Base-by-base conservation (phyloP, 2,888 invertebrate genomes). In the Drosophila kuntzei region DNA sequence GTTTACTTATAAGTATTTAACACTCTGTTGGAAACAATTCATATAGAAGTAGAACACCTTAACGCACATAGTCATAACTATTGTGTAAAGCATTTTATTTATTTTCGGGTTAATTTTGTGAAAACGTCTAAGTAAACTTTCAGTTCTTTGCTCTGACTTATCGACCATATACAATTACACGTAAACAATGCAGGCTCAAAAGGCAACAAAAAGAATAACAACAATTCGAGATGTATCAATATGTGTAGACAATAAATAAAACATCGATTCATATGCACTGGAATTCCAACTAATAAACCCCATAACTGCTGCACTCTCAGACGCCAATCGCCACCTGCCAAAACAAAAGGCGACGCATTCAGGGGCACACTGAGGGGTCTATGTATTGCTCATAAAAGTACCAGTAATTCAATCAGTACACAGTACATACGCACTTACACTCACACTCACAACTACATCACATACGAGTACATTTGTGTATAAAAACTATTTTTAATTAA, bases 181-280 rank as follows among this genome's bases (percentile, higher is more conserved):
- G 51, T 76, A 76, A 82, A 68, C 83, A 81, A 58, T 68, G 59
- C 72, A 76, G 66, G 36, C 74, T 65, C 47, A 71, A 25, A 60
- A 54, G 11, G n/a, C 49, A 27, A 46, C 29, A 58, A 47, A 36
- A 55, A 66, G 12, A 46, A 36, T 36, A 41, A 9, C 25, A 61
- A 22, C 25, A 46, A 25, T 16, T 39, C 25, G 16, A 46, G 58
- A 47, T 14, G 49, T 49, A 55, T 43, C 14, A 60, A 55, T 36
- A 43, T 34, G 34, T 54, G 61, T 61, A 60, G 59, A 63, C 61
- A 75, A 60, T 61, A 68, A 68, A 61, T 68, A 62, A 53, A 59
- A 55, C 29, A 61, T 51, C 32, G 43, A 50, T 59, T 51, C 43
- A 59, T 67, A 67, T 63, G 55, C 62, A 60, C 34, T 47, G 79